Conservation (phyloP, 2,888 invertebrate genomes). For the Lamellibrachia satsuma region DNA sequence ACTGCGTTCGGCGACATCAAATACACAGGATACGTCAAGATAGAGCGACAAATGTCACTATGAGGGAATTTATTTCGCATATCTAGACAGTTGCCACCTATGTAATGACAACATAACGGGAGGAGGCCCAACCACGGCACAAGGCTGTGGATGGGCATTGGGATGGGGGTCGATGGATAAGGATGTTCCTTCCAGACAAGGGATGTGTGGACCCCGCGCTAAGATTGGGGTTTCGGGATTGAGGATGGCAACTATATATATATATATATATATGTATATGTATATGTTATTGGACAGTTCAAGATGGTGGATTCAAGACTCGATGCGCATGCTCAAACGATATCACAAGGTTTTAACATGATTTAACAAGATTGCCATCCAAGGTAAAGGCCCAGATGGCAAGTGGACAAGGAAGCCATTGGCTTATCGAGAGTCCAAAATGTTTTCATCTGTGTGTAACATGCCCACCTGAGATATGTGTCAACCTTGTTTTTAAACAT, state of each 20-base stretch:
- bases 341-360: too few relatives aligned
- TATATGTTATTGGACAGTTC: background rate
- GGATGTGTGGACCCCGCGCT: background rate
- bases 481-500: too few relatives aligned
- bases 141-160: background rate
- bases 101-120: background rate
- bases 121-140: background rate
- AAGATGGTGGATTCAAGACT: too few relatives aligned
- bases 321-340: too few relatives aligned
- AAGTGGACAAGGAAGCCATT: too few relatives aligned
- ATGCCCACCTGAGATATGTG: too few relatives aligned
- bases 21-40: background rate
- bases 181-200: too few relatives aligned
- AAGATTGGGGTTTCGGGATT: background rate
- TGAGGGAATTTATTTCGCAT: background rate
- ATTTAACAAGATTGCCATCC: too few relatives aligned
- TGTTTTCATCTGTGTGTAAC: too few relatives aligned
- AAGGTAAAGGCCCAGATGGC: too few relatives aligned
- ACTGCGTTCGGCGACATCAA: background rate
- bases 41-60: conserved; percentile 3
- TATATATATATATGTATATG: background rate
- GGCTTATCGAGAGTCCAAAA: too few relatives aligned
- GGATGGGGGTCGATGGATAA: background rate
- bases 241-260: background rate
- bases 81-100: background rate